Percentiles rank a stretch among this genome's conserved stretches.
Evolutionary conservation across 2,113 vertebrate genomes (phyloP).

Genomic region (Camelus dromedarius): DNA sequence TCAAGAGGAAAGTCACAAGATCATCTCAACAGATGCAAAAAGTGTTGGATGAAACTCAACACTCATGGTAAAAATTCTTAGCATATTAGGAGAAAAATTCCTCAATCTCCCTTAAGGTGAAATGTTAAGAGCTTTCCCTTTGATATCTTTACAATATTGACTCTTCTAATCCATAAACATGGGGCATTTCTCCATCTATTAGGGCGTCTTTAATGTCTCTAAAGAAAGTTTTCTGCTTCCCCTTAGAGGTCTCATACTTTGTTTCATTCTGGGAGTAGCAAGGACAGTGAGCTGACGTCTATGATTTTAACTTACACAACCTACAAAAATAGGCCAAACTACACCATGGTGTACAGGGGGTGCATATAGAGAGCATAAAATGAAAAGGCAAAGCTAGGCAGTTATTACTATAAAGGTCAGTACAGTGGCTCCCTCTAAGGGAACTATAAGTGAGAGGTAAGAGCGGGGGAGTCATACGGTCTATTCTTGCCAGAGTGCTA

Average conservation of each 20-base stretch:
- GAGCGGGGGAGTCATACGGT: neutral
- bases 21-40: neutral
- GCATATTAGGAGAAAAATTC: neutral
- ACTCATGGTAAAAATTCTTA: neutral
- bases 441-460: neutral
- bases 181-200: neutral
- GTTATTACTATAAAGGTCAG: neutral
- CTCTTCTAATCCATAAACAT: slow-evolving; percentile 35
- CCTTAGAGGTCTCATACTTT: neutral
- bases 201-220: neutral
- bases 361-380: neutral
- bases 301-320: neutral
- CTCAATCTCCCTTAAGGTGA: neutral
- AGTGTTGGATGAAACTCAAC: neutral
- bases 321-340: slow-evolving; percentile 15
- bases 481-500: neutral
- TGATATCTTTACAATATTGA: neutral
- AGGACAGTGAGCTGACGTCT: neutral
- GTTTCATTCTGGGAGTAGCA: slow-evolving; percentile 3
- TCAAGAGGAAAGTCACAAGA: neutral
- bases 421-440: neutral
- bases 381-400: neutral
- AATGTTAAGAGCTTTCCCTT: neutral
- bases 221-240: neutral
- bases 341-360: neutral